phyloP scores from a whole-genome alignment of 2,797 vertebrate genomes.

The Buceros bicornis region DNA sequence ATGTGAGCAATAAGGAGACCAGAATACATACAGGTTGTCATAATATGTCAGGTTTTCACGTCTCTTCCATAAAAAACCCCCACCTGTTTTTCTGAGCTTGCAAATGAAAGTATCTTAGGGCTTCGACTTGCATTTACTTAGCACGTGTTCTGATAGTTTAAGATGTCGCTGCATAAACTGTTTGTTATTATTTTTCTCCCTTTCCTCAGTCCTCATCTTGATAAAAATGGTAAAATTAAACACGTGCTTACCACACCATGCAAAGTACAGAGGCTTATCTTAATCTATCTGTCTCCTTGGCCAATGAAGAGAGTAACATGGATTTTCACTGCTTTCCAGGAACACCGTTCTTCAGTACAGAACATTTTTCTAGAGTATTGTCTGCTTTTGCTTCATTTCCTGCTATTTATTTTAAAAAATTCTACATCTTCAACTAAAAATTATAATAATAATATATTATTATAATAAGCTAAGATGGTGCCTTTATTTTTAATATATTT shows the following conservation, averaged over 20 bases:
- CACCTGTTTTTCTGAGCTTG: background rate
- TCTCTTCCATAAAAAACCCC: background rate
- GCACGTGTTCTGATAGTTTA: background rate
- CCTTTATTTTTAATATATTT: background rate
- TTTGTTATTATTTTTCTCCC: background rate
- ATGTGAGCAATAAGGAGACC: background rate
- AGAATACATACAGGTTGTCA: background rate
- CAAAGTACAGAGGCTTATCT: background rate
- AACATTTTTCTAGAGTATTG: background rate
- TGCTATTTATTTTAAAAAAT: background rate
- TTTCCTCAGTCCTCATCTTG: background rate
- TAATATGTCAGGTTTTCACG: accelerated
- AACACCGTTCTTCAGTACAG: background rate
- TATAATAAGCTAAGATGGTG: background rate
- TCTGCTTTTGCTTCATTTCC: background rate
- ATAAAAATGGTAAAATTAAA: background rate
- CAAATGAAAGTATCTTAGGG: background rate
- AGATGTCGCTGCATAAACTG: background rate
- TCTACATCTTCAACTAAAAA: background rate
- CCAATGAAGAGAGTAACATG: background rate
- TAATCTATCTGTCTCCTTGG: background rate
- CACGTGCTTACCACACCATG: background rate
- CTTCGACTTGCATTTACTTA: background rate
- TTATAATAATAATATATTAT: background rate
- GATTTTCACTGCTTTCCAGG: background rate